Evolutionary conservation across 2,113 vertebrate species (phyloP), one percentile per base, ranked within the genome.

Genomic region (Anseranas semipalmata): DNA sequence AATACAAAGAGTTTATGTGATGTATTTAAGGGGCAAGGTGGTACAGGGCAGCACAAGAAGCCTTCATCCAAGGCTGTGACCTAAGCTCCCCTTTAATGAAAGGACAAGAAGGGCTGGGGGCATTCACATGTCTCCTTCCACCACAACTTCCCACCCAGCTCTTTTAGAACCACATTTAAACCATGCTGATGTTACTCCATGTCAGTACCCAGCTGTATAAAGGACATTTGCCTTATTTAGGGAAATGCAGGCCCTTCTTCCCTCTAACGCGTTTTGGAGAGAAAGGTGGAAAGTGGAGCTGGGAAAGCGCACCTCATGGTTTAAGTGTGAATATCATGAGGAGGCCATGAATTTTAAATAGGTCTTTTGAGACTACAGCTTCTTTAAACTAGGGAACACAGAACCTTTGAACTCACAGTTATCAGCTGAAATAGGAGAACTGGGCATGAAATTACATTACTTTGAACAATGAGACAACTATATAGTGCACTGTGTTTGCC

Each of bases 171-270:
- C 62, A 50, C 46, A 8, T 60, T 59, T 41, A 35, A 72, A 55
- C 5, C 22, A 27, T 1, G 0, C 30, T 24, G 65, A 8, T 6
- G 0, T 46, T 28, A 5, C 30, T 73, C 58, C 33, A 33, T 68
- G 63, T 25, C 52, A 60, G 53, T 48, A 19, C 15, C 30, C 65
- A 73, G 39, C 81, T 28, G 16, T 32, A 71, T 27, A 15, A 85
- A 67, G 45, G 16, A 46, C 4, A 28, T 50, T 43, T 82, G 41
- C 60, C 46, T 46, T 21, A 1, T 17, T 70, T 3, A 45, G 37
- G 32, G 62, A 55, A 62, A 50, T 10, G 62, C 33, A 45, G 52
- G 8, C 24, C 27, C 28, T 32, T 50, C 43, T 82, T 55, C 43
- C 58, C 12, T 8, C 2, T 6, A 12, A 33, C 0, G 2, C 37